Base-by-base conservation (phyloP, 2,797 vertebrate genomes). In the Enteromius anoplus region DNA sequence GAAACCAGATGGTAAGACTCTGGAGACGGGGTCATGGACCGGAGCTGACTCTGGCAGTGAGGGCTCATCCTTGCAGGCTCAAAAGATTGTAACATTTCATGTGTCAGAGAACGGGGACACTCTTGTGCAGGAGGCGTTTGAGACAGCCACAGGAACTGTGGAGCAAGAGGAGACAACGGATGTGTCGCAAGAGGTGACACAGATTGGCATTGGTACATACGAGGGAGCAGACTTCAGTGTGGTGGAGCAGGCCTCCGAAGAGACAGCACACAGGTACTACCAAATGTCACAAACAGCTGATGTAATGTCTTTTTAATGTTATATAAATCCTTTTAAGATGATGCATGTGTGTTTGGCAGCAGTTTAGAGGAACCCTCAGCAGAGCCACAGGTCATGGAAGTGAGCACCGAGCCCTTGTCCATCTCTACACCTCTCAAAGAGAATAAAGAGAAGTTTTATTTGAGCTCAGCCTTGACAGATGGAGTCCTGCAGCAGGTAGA, bases 51-150 rank as follows among this genome's bases (percentile, higher is more conserved):
- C 93, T 14, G 86, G 87, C 2, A 86, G 89, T 32, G 91, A 96
- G 0, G 87, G 88, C 23, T 72, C 83, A 21, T 85, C 86, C 12
- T 68, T 85, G 60, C 92, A 94, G 82, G 82, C 91, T 32, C 94
- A 95, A 70, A 96, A 96, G 86, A 92, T 99, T 5, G 94, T 99
- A 85, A 97, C 97, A 0, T 93, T 98, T 87, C 98, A 97, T 0
- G 90, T 99, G 90, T 93, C 95, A 2, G 96, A 98, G 86, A 91
- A 92, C 0, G 95, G 94, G 4, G 93, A 95, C 85, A 89, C 94
- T 0, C 81, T 96, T 80, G 92, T 96, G 29, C 94, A 95, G 4
- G 97, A 97, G 88, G 93, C 94, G 19, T 96, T 94, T 0, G 93
- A 93, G 84, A 90, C 93, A 2, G 90, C 92, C 0, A 88, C 92